phyloP scores from a whole-genome alignment of 2,113 vertebrate genomes.

The Symphodus melops region DNA sequence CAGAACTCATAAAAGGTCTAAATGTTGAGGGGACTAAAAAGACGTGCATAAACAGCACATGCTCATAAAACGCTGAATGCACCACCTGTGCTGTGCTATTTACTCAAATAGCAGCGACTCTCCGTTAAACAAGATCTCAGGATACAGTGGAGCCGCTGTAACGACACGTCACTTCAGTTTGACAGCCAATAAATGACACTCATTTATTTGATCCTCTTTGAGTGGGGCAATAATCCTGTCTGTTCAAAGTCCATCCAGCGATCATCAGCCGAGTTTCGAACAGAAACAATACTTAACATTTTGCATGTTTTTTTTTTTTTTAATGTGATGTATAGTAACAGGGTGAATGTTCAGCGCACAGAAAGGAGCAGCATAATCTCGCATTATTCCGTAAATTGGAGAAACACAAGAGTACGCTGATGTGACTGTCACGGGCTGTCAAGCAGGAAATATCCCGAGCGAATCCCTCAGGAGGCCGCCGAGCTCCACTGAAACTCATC shows the following conservation, averaged over 20 bases:
- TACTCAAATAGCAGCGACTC: slow-evolving; percentile 35
- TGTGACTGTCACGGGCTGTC: slow-evolving; percentile 37
- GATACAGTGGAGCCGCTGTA: slow-evolving; percentile 38
- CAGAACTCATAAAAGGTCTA: slow-evolving; percentile 39
- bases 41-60: slow-evolving; percentile 57
- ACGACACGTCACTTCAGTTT: slow-evolving; percentile 45
- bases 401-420: slow-evolving; percentile 6
- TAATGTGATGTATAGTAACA: not conserved
- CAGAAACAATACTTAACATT: not conserved
- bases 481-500: slow-evolving; percentile 36
- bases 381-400: slow-evolving; percentile 20
- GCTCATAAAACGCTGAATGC: slow-evolving; percentile 41
- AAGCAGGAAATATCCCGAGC: slow-evolving; percentile 12
- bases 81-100: slow-evolving; percentile 45
- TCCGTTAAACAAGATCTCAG: slow-evolving; percentile 42
- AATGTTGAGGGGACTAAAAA: slow-evolving; percentile 51
- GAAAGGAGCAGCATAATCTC: not conserved
- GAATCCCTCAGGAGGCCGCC: slow-evolving; percentile 15
- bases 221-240: slow-evolving; percentile 5
- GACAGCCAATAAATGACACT: slow-evolving; percentile 52
- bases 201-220: not conserved
- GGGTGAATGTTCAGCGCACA: not conserved
- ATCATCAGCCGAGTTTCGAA: slow-evolving; percentile 8
- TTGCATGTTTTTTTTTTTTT: not conserved
- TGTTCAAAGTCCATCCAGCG: slow-evolving; percentile 4